phyloP scores from a whole-genome alignment of 2,888 invertebrate genomes.

The Protodeltote pygarga region DNA sequence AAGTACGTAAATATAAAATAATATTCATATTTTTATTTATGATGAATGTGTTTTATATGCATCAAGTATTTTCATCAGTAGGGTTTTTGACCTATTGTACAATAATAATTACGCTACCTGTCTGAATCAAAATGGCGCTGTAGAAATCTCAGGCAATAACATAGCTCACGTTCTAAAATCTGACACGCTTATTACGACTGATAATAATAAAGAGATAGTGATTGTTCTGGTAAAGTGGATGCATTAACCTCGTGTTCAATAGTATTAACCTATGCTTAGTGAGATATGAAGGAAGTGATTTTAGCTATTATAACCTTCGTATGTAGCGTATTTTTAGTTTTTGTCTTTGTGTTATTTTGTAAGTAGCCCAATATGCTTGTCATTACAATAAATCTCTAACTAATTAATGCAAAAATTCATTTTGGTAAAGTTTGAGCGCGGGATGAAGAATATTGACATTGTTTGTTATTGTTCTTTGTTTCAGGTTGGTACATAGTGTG shows the following conservation, averaged over 20 bases:
- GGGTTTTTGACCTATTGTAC: neutral
- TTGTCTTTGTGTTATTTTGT: slow-evolving; percentile 85
- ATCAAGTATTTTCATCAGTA: neutral
- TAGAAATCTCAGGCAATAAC: slow-evolving; percentile 50
- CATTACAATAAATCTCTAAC: slow-evolving; percentile 44
- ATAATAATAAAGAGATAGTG: slow-evolving; percentile 56
- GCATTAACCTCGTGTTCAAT: slow-evolving; percentile 70
- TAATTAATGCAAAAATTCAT: slow-evolving; percentile 16
- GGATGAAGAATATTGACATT: neutral
- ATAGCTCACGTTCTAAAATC: slow-evolving; percentile 44
- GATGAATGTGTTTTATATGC: neutral
- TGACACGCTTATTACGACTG: slow-evolving; percentile 57
- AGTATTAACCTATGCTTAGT: slow-evolving; percentile 69
- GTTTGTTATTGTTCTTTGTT: slow-evolving; percentile 73
- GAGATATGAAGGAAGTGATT: slow-evolving; percentile 84
- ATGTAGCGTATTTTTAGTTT: slow-evolving; percentile 83
- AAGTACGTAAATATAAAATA: slow-evolving; percentile 23
- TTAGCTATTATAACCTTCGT: slow-evolving; percentile 82
- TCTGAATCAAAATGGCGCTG: slow-evolving; percentile 67
- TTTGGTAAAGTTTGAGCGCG: neutral
- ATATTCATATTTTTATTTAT: neutral
- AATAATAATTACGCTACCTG: slow-evolving; percentile 1
- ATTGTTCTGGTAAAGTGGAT: slow-evolving; percentile 74
- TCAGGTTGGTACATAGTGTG: slow-evolving; percentile 97
- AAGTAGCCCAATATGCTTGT: slow-evolving; percentile 73